Evolutionary conservation across 2,113 vertebrate genomes (phyloP).

Genomic region (Actinemys pallida): DNA sequence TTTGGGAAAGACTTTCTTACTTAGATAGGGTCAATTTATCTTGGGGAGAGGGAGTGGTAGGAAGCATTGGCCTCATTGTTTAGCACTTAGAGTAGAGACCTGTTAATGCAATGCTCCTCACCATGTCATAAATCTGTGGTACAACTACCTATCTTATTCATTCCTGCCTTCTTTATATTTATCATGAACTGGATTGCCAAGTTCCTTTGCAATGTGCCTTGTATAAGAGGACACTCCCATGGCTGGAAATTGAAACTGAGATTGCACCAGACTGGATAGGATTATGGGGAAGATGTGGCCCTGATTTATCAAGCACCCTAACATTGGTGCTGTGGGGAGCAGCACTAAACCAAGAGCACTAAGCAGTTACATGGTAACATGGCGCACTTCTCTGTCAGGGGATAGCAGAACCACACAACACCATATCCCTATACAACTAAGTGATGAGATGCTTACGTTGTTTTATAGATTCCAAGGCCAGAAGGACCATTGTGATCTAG

Average conservation of each 20-base stretch:
- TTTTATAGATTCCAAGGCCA: not conserved
- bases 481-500: not conserved
- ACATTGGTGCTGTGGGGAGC: not conserved
- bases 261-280: not conserved
- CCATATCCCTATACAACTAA: not conserved
- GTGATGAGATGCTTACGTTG: not conserved
- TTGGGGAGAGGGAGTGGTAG: constrained; percentile 47
- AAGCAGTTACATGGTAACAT: not conserved
- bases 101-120: constrained; percentile 38
- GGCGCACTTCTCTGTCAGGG: not conserved
- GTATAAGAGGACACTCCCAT: not conserved
- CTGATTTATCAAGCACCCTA: not conserved
- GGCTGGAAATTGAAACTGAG: not conserved
- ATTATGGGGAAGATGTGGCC: not conserved
- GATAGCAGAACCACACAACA: not conserved
- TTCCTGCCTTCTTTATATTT: constrained; percentile 51
- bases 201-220: not conserved
- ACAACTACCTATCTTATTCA: constrained; percentile 39
- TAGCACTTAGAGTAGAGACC: constrained; percentile 34
- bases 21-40: constrained; percentile 77
- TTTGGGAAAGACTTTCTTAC: constrained; percentile 75
- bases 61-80: constrained; percentile 57
- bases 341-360: not conserved
- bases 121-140: constrained; percentile 31
- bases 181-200: constrained; percentile 33